Base-by-base conservation (phyloP, 2,888 invertebrate species). In the Hartigia nigra region DNA sequence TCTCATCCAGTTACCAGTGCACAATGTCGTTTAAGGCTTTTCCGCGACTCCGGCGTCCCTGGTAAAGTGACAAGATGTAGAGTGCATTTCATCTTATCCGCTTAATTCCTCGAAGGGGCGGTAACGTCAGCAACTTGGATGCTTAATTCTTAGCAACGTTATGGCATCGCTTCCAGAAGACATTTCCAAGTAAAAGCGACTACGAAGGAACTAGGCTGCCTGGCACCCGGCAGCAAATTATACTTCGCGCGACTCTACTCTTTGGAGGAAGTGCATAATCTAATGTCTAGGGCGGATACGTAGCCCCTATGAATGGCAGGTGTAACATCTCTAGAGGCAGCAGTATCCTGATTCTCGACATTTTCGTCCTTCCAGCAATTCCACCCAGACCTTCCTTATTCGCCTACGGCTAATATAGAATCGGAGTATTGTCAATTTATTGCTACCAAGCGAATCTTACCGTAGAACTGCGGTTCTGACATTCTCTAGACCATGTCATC, bases 211-310 rank as follows among this genome's bases (percentile, higher is more conserved):
- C 5, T 9, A 23, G 23, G 55, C 55, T 23, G 9, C 1, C 14
- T 14, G 55, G 55, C 77, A 76, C 75, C 39, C 76, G 77, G 76
- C 76, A 78, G 76, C 76, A 78, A 83, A 80, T 83, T 82, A 82
- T 77, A 76, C 78, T 77, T 78, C 37, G 78, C 74, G 70, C 77
- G 76, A 75, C 77, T 74, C 55, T 74, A 72, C 79, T 80, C 77
- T 72, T 35, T 72, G 74, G 70, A 79, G 77, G 79, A 81, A 82
- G 79, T 81, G 74, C 81, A 78, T 82, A 82, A 83, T 82, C 80
- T 78, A 77, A 77, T 79, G 80, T 78, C 77, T 78, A 76, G 23
- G 78, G 76, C 78, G 75, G 80, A 75, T 78, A 55, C 23, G 55
- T 55, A 55, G 23, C 55, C 23, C 55, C 55, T 55, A 55, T 23